A percentile compares a stretch with the other conserved stretches of the same genome.
phyloP scores from a whole-genome alignment of 2,888 invertebrate genomes.

The Trissoscelio sp. region DNA sequence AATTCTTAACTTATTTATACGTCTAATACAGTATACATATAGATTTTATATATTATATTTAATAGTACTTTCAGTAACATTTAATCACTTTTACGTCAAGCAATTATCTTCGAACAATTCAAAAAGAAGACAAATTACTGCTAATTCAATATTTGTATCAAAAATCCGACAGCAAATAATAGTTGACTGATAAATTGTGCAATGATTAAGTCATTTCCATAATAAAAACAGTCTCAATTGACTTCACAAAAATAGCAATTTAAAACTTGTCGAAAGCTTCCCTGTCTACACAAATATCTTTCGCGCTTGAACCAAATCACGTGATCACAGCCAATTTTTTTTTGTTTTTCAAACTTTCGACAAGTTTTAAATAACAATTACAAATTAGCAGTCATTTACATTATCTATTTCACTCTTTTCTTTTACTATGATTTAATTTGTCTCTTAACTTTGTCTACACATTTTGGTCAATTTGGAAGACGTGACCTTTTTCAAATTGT shows the following conservation, averaged over 20 bases:
- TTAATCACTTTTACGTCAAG: constrained; percentile 16
- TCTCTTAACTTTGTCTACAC: constrained; percentile 4
- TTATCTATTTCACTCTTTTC: not conserved
- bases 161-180: not conserved
- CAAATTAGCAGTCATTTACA: not conserved
- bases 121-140: not conserved
- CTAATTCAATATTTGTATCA: not conserved
- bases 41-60: constrained; percentile 3
- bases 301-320: not conserved
- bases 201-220: not conserved
- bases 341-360: not conserved
- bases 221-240: constrained; percentile 1
- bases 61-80: constrained; percentile 42
- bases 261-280: constrained; percentile 2
- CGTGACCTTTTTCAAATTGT: not conserved
- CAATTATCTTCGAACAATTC: constrained; percentile 13
- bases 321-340: constrained; percentile 13
- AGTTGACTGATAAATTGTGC: not conserved
- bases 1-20: constrained; percentile 7
- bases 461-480: constrained; percentile 35
- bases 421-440: not conserved
- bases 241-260: not conserved
- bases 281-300: not conserved
- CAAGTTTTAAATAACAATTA: not conserved
- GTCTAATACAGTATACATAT: constrained; percentile 7